Evolutionary conservation across 2,888 invertebrate species (phyloP).

Genomic region (Euspilapteryx auroguttella): DNA sequence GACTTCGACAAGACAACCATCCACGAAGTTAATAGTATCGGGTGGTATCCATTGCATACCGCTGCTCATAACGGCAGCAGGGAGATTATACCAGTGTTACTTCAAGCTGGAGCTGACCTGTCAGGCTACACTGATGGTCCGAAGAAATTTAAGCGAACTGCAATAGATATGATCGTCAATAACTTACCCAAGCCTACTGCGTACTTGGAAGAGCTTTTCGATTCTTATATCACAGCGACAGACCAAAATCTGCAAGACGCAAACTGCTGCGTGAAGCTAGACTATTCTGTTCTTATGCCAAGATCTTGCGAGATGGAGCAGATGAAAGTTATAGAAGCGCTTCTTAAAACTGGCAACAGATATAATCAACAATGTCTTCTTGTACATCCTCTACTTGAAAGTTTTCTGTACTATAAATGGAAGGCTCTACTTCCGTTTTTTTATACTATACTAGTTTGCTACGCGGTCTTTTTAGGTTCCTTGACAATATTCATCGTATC

Average conservation of each 20-base stretch:
- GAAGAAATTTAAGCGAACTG: constrained; percentile 35
- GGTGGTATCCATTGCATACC: constrained; percentile 40
- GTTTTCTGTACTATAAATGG: constrained; percentile 61
- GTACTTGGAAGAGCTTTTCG: constrained; percentile 53
- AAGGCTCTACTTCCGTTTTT: constrained; percentile 54
- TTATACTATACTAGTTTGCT: constrained; percentile 47
- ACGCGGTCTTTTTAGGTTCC: constrained; percentile 46
- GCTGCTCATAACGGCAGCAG: constrained; percentile 61
- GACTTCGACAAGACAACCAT: constrained; percentile 35
- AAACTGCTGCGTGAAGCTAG: constrained; percentile 45
- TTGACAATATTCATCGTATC: constrained; percentile 48
- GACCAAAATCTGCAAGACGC: constrained; percentile 32
- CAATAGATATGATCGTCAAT: constrained; percentile 53
- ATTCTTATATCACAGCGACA: constrained; percentile 49
- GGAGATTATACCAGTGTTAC: constrained; percentile 47
- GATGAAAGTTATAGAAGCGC: constrained; percentile 56
- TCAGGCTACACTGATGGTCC: constrained; percentile 37
- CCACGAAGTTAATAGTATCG: constrained; percentile 35
- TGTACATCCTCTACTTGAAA: constrained; percentile 60
- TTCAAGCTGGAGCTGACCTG: constrained; percentile 45
- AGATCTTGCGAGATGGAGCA: constrained; percentile 43
- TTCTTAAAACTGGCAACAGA: constrained; percentile 54
- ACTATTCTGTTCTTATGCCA: constrained; percentile 51
- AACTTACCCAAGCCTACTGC: constrained; percentile 54
- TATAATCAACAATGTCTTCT: constrained; percentile 44